Evolutionary conservation across 2,113 vertebrate species (phyloP), one percentile per base, ranked within the genome.

Genomic region (Megaceryle maxima): DNA sequence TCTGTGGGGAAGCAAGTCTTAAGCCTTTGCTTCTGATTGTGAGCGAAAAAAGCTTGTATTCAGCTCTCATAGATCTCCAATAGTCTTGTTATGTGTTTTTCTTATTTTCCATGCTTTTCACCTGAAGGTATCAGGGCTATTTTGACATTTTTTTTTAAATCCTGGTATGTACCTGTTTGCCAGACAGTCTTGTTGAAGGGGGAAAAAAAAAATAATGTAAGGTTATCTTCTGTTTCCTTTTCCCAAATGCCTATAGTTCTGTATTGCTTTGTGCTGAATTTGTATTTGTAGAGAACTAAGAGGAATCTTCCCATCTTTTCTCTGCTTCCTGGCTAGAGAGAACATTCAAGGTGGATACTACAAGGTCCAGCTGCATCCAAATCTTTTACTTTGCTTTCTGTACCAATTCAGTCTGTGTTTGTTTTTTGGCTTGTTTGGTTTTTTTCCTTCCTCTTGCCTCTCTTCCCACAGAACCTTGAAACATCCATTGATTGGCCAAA

Each of bases 341-440:
- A 79, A 26, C 6, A 20, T 13, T 8, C 31, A 70, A 59, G 4
- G 13, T 39, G 8, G 8, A 85, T 82, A 13, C 16, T 20, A 68
- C 33, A 73, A 28, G 24, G 24, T 33, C 31, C 75, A 79, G 25
- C 33, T 51, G 33, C 66, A 6, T 1, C 10, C 8, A 46, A 44
- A 72, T 31, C 5, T 73, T 74, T 41, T 44, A 2, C 16, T 56
- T 72, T 69, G 14, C 25, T 77, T 92, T 78, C 50, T 64, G 16
- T 68, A 41, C 2, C 5, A 46, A 13, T 72, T 82, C 55, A 31
- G 3, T 90, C 67, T 76, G 20, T 29, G 25, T 68, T 50, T 55
- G 9, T 1, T 13, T 57, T 57, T 10, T 29, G 0, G 11, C 37
- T 62, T 7, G 11, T 9, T 44, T 6, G 43, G 15, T 28, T 48